Conservation (phyloP, 1,140 invertebrate genomes). For the Leptinotarsa defecta region DNA sequence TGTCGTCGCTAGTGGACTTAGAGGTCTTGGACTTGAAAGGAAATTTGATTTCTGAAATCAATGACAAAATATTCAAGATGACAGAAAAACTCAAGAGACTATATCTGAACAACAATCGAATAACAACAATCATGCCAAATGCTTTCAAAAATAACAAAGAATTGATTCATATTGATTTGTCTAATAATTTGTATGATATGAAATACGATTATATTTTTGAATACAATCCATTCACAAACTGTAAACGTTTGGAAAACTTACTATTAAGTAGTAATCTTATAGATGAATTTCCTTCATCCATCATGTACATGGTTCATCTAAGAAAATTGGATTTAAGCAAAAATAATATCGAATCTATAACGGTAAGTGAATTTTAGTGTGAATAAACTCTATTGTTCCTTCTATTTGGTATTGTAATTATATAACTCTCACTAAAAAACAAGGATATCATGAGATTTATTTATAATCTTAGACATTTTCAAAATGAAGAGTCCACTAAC, state of each 20-base stretch:
- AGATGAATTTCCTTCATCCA: slow-evolving; percentile 13
- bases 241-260: not conserved
- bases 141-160: not conserved
- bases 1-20: not conserved
- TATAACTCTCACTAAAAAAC: too few relatives aligned
- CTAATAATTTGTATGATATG: not conserved
- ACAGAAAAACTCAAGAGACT: not conserved
- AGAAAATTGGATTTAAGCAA: not conserved
- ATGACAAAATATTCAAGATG: not conserved
- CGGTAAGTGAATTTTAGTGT: slow-evolving; percentile 15
- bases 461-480: too few relatives aligned
- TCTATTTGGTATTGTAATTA: slow-evolving; percentile 31
- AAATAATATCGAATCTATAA: not conserved
- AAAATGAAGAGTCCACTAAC: not conserved
- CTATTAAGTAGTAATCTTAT: not conserved
- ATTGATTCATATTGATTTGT: not conserved
- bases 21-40: not conserved
- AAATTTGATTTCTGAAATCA: not conserved
- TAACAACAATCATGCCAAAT: not conserved
- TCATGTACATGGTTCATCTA: not conserved
- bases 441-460: too few relatives aligned
- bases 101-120: not conserved
- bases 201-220: not conserved
- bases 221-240: not conserved
- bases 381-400: slow-evolving; percentile 24